These are phyloP conservation scores for Stegophylla sp. DNA, from an alignment of 2,888 invertebrate genomes.

Conservation along the genomic window DNA sequence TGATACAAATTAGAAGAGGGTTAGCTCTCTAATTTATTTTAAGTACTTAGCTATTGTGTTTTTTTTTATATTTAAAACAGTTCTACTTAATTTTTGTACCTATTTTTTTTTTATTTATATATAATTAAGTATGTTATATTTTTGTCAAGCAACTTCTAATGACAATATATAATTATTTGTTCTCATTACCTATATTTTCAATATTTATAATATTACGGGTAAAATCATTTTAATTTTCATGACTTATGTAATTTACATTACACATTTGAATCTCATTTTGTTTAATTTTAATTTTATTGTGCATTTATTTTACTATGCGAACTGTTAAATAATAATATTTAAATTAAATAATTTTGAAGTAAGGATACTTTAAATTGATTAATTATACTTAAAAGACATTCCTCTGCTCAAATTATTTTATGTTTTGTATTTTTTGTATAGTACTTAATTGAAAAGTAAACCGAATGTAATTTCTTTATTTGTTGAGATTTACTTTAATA, in stretches of 20 bases:
- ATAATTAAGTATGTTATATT: constrained; percentile 23
- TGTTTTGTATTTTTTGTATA: constrained; percentile 30
- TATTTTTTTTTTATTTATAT: constrained; percentile 13
- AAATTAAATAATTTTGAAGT: background rate
- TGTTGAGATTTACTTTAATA: background rate
- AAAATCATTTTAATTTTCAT: constrained; percentile 26
- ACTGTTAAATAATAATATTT: background rate
- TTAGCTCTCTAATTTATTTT: constrained; percentile 53
- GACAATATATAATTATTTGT: constrained; percentile 19
- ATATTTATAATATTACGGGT: constrained; percentile 26
- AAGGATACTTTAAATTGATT: constrained; percentile 17
- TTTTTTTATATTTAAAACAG: constrained; percentile 12
- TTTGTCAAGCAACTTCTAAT: constrained; percentile 34
- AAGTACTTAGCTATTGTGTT: constrained; percentile 14
- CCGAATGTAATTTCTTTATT: background rate
- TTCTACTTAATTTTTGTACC: constrained; percentile 45
- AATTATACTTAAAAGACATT: constrained; percentile 30
- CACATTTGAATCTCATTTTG: constrained; percentile 32
- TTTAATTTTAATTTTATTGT: constrained; percentile 25
- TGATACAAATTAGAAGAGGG: constrained; percentile 10
- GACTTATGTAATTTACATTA: constrained; percentile 20
- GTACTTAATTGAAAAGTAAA: background rate
- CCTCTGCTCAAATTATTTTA: constrained; percentile 41
- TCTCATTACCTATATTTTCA: background rate
- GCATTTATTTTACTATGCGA: background rate